These are phyloP conservation scores for Nothoprocta perdicaria DNA, from an alignment of 2,113 vertebrate genomes.

Conservation along the genomic window DNA sequence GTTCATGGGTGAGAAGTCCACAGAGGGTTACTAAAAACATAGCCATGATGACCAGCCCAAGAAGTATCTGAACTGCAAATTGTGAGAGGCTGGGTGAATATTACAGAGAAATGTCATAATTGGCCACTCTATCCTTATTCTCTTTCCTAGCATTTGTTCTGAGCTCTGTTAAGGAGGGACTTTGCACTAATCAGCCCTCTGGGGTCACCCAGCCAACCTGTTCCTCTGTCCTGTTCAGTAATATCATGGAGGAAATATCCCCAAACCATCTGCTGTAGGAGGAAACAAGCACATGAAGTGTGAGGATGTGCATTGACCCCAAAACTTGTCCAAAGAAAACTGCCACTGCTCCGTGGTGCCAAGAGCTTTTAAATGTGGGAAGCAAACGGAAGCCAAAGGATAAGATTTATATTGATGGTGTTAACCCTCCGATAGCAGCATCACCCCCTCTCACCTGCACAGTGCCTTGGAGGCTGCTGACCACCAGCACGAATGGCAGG, in stretches of 20 bases:
- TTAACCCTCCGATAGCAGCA: neutral
- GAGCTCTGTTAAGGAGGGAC: neutral
- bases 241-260: neutral
- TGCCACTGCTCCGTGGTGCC: too few relatives aligned
- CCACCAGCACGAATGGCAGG: neutral
- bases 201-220: neutral
- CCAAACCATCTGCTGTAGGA: rapidly evolving
- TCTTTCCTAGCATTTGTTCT: neutral
- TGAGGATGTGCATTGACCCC: neutral
- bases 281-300: neutral
- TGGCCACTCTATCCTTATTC: neutral
- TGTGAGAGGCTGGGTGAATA: neutral
- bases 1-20: neutral
- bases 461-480: neutral
- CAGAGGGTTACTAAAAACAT: neutral
- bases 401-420: too few relatives aligned
- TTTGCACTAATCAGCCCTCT: neutral
- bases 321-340: rapidly evolving
- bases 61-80: neutral
- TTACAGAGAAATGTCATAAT: rapidly evolving
- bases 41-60: neutral
- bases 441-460: too few relatives aligned
- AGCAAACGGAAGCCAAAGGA: neutral
- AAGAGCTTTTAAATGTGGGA: neutral
- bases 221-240: neutral